Evolutionary conservation across 2,113 vertebrate species (phyloP), one percentile per base, ranked within the genome.

Genomic region (Pholis gunnellus): DNA sequence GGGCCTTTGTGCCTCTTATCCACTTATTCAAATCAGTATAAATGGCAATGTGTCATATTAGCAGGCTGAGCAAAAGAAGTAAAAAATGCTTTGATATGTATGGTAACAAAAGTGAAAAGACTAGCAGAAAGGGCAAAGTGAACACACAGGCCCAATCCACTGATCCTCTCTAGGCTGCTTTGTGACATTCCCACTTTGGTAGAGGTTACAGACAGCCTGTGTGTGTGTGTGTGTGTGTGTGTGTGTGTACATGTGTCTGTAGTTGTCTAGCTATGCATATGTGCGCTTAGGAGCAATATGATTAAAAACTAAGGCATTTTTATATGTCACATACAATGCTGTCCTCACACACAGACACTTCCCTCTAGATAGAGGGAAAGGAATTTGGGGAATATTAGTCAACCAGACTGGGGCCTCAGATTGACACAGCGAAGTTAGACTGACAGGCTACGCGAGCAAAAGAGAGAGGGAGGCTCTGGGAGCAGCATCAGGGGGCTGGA

Each of bases 21-120:
- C 92, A 93, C 92, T 94, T 93, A 93, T 93, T 94, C 91, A 93
- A 93, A 95, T 93, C 85, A 61, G 81, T 85, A 88, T 86, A 86
- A 91, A 93, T 54, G 79, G 73, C 91, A 83, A 89, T 81, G 87
- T 92, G 87, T 93, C 87, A 92, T 92, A 92, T 92, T 91, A 91
- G 92, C 87, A 67, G 56, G 71, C 80, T 40, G 56, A 78, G 86
- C 38, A 68, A 88, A 89, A 87, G 84, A 84, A 69, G 54, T 38
- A 63, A 82, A 83, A 92, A 88, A 85, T 76, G 78, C 93, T 93
- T 94, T 94, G 88, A 93, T 92, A 91, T 88, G 84, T 85, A 48
- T 68, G 65, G 72, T 79, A 91, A 92, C 86, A 94, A 91, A 91
- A 91, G 86, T 82, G 79, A 87, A 89, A 90, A 87, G 88, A 82